phyloP scores from a whole-genome alignment of 2,113 vertebrate species.

The Oplegnathus fasciatus region DNA sequence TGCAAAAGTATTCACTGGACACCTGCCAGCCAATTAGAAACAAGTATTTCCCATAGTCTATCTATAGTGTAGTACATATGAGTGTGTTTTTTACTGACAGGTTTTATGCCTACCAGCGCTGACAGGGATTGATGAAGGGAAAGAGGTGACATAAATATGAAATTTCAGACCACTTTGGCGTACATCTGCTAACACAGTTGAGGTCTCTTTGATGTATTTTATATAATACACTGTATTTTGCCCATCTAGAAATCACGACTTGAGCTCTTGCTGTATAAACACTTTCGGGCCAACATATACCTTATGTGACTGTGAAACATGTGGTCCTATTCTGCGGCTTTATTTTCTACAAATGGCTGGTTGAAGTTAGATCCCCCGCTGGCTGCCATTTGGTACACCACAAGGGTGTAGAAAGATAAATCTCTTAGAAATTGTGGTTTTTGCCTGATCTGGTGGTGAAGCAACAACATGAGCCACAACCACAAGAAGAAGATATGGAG shows the following conservation, averaged over 20 bases:
- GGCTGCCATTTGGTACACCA: slow-evolving; percentile 70
- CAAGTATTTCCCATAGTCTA: neutral
- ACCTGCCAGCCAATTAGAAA: neutral
- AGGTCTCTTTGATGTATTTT: slow-evolving; percentile 40
- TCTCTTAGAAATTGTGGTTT: slow-evolving; percentile 59
- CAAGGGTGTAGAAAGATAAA: slow-evolving; percentile 72
- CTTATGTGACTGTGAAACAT: slow-evolving; percentile 65
- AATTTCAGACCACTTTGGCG: neutral
- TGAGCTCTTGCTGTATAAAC: slow-evolving; percentile 47
- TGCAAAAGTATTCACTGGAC: neutral
- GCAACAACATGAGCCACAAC: slow-evolving; percentile 53
- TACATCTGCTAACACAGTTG: slow-evolving; percentile 3
- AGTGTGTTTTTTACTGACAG: neutral
- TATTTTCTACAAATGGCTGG: slow-evolving; percentile 62
- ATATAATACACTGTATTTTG: slow-evolving; percentile 22
- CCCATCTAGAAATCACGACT: slow-evolving; percentile 47
- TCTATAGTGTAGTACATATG: too few relatives aligned
- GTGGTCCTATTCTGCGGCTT: slow-evolving; percentile 68
- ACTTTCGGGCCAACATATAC: slow-evolving; percentile 49
- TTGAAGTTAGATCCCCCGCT: slow-evolving; percentile 58
- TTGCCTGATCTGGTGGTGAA: slow-evolving; percentile 54
- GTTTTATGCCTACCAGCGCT: neutral
- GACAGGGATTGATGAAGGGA: neutral
- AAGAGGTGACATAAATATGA: slow-evolving; percentile 17
- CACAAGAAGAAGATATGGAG: slow-evolving; percentile 57